Evolutionary conservation across 2,113 vertebrate genomes (phyloP).

Genomic region (Bucco capensis): DNA sequence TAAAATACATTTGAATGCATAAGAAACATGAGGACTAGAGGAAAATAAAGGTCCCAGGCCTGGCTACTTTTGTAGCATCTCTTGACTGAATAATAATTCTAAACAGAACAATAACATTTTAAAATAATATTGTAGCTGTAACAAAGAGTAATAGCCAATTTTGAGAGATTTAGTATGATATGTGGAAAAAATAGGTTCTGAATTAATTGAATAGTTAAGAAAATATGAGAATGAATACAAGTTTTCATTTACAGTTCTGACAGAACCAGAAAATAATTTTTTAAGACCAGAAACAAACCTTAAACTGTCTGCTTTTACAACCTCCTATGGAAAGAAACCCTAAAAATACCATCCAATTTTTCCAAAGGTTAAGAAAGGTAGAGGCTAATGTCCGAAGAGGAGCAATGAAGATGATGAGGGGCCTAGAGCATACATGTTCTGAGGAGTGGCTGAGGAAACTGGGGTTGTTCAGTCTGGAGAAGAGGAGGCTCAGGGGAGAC

Average conservation of each 20-base stretch:
- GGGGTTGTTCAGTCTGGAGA: neutral
- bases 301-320: constrained; percentile 6
- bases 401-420: neutral
- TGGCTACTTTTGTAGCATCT: neutral
- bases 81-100: neutral
- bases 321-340: neutral
- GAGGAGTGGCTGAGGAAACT: neutral
- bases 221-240: constrained; percentile 5
- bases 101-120: neutral
- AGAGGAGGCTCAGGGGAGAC: neutral
- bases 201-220: neutral
- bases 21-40: neutral
- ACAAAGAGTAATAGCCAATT: neutral
- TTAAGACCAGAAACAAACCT: neutral
- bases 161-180: neutral
- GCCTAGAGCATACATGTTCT: neutral
- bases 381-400: neutral
- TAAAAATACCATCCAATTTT: neutral
- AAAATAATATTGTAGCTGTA: neutral
- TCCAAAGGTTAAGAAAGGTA: neutral
- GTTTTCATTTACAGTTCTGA: constrained; percentile 13
- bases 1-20: neutral
- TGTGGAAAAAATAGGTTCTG: neutral
- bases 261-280: constrained; percentile 19
- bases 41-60: neutral